Percentiles rank a stretch among this genome's conserved stretches.
phyloP scores from a whole-genome alignment of 2,113 vertebrate species.

The Lonchura striata region DNA sequence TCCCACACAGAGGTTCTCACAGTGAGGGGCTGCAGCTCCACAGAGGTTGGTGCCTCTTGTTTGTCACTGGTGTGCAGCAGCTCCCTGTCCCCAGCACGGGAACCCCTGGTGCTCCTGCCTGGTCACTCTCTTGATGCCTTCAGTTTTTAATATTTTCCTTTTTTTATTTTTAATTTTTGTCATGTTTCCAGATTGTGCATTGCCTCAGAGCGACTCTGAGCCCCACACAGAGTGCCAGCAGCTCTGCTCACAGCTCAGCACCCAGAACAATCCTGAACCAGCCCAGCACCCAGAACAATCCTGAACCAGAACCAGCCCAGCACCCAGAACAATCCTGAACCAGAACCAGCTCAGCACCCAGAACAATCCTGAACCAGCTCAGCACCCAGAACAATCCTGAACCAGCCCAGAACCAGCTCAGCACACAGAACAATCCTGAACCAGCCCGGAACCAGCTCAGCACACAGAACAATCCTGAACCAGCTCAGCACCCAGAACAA shows the following conservation, averaged over 20 bases:
- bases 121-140: neutral
- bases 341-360: neutral
- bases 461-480: too few species aligned
- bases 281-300: too few species aligned
- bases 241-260: neutral
- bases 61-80: too few species aligned
- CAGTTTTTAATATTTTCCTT: too few species aligned
- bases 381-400: neutral
- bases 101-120: fast-evolving
- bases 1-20: too few species aligned
- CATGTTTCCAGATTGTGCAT: too few species aligned
- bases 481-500: neutral
- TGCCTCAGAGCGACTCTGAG: neutral
- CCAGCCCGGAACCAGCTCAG: too few species aligned
- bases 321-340: too few species aligned
- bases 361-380: neutral
- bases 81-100: neutral
- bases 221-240: neutral
- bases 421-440: neutral
- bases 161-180: too few species aligned
- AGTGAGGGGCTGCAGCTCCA: neutral
- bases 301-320: neutral
- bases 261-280: neutral
- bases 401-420: too few species aligned
- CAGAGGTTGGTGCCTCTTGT: neutral